Conservation (phyloP, 2,797 vertebrate genomes). For the Lacerta bilineata region DNA sequence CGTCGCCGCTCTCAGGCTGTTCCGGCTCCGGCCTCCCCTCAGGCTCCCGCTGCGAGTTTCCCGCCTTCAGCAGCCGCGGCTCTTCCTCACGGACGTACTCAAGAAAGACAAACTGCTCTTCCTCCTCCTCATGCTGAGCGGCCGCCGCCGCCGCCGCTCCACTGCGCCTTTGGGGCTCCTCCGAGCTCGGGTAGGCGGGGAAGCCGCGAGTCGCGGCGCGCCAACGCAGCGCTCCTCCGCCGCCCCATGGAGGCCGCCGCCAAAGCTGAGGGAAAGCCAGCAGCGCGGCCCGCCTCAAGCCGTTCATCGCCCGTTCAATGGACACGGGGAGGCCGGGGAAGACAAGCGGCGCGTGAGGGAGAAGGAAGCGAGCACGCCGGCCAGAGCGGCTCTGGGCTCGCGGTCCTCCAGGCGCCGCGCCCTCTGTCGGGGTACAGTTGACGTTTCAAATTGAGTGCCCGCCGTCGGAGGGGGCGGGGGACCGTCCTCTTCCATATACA, state of each 20-base stretch:
- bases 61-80: neutral
- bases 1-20: too few relatives aligned
- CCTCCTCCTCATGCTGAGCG: neutral
- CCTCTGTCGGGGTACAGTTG: neutral
- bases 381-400: neutral
- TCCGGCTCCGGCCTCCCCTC: neutral
- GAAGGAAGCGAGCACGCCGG: neutral
- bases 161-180: neutral
- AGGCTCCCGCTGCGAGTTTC: neutral
- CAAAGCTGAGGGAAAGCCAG: neutral
- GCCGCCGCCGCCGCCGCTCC: neutral
- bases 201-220: neutral
- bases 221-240: neutral
- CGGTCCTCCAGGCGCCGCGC: neutral
- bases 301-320: neutral
- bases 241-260: neutral
- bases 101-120: constrained; percentile 72
- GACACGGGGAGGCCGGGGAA: neutral
- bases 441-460: neutral
- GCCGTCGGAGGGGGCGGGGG: too few relatives aligned
- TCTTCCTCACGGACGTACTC: constrained; percentile 64
- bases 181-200: neutral
- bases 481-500: too few relatives aligned
- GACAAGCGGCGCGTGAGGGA: too few relatives aligned
- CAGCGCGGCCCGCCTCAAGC: neutral